Evolutionary conservation across 2,113 vertebrate species (phyloP).

Genomic region (Neogale vison): DNA sequence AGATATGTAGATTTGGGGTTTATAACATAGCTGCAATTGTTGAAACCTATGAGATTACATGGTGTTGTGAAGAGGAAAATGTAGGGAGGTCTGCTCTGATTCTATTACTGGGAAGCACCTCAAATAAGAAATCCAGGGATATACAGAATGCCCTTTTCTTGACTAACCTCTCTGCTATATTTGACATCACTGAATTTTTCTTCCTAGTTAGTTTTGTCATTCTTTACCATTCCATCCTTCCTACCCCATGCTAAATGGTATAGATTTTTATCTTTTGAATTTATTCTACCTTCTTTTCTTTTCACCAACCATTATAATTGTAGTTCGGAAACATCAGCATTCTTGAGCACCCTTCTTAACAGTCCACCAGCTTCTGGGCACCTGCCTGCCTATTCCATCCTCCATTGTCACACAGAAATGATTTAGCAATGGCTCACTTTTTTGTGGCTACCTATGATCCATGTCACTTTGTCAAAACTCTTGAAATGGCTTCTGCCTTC

Average conservation of each 20-base stretch:
- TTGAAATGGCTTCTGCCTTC: not conserved
- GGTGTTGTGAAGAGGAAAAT: not conserved
- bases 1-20: not conserved
- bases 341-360: not conserved
- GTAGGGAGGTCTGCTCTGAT: not conserved
- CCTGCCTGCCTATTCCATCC: not conserved
- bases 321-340: not conserved
- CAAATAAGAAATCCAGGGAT: not conserved
- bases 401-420: not conserved
- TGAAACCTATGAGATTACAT: not conserved
- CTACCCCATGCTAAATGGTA: not conserved
- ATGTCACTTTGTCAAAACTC: not conserved
- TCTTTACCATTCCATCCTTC: not conserved
- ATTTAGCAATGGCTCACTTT: not conserved
- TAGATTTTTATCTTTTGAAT: not conserved
- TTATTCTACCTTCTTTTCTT: not conserved
- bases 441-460: not conserved
- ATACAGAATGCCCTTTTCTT: not conserved
- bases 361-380: not conserved
- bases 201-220: not conserved
- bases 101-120: not conserved
- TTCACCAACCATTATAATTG: not conserved
- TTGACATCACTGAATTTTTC: not conserved
- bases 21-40: not conserved
- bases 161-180: not conserved